Evolutionary conservation across 2,113 vertebrate species (phyloP), one percentile per base, ranked within the genome.

Genomic region (Syngnathus typhle): DNA sequence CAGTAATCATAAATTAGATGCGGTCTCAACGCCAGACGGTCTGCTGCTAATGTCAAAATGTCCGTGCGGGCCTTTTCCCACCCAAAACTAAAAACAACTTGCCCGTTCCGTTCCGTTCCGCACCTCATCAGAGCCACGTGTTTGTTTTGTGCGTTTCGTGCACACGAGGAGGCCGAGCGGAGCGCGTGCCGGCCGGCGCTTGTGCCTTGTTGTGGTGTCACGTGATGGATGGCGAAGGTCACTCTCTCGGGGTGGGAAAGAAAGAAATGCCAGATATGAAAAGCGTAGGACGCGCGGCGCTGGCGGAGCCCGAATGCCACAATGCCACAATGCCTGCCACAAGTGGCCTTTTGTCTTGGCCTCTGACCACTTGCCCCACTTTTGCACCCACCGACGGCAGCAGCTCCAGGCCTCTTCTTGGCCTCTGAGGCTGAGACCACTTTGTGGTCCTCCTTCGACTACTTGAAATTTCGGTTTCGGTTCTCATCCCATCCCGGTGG

Each of bases 211-310:
- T 78, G 82, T 83, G 72, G 84, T 87, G 70, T 47, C 82, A 84
- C 85, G 83, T 78, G 80, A 80, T 78, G 78, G 80, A 80, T 78
- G 78, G 75, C 86, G 84, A 89, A 91, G 91, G 89, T 91, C 88
- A 88, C 68, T 55, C 88, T 88, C 68, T 55, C 66, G 74, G 89
- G 86, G 83, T 81, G 87, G 76, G 69, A 73, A 78, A 71, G 69
- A 73, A 78, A 71, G 79, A 88, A 61, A 83, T 86, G 83, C 84
- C 82, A 85, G 84, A 87, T 88, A 87, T 81, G 78, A 71, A 60
- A 63, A 69, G 73, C 52, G 52, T 65, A 60, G 68, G 76, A 72
- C 19, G 44, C 68, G 71, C 83, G 60, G 55, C 77, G 51, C 11
- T 49, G 58, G 82, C 81, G 85, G 23, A 61, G 85, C 59, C 85